Percentiles rank a stretch among this genome's conserved stretches.
Evolutionary conservation across 2,888 invertebrate species (phyloP).

Genomic region (Dioctria rufipes): DNA sequence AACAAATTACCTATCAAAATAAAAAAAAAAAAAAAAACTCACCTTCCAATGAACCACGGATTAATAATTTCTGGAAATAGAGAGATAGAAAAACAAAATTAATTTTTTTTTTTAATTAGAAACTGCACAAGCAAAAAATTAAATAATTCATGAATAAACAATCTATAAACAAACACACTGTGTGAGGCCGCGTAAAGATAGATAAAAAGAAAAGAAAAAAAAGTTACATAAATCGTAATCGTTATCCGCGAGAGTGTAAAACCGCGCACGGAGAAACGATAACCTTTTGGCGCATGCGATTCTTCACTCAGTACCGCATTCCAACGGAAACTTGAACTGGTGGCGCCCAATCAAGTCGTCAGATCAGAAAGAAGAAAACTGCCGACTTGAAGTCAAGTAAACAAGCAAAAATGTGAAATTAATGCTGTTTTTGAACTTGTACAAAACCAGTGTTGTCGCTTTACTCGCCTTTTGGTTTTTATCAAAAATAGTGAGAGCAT

Average conservation of each 20-base stretch:
- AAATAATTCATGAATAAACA: not conserved
- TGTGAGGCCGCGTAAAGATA: not conserved
- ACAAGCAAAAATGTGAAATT: constrained; percentile 28
- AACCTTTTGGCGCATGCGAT: not conserved
- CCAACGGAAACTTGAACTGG: constrained; percentile 33
- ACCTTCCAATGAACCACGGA: constrained; percentile 23
- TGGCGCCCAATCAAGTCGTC: constrained; percentile 36
- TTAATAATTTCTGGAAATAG: constrained; percentile 16
- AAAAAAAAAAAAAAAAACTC: constrained; percentile 17
- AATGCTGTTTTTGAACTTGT: not conserved
- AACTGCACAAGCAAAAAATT: not conserved
- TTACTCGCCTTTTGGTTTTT: too few species aligned
- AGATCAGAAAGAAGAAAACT: constrained; percentile 23
- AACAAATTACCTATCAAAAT: too few species aligned
- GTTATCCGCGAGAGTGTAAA: not conserved
- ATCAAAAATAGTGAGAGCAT: too few species aligned
- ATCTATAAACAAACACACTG: not conserved
- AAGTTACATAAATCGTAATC: not conserved
- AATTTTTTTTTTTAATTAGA: not conserved
- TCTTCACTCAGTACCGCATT: not conserved
- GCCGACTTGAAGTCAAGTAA: constrained; percentile 29
- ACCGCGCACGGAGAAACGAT: not conserved
- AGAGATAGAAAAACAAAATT: not conserved
- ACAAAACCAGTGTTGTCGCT: not conserved
- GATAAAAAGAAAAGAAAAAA: not conserved